Evolutionary conservation across 1,140 invertebrate species (phyloP).

Genomic region (Drosophila lacertosa): DNA sequence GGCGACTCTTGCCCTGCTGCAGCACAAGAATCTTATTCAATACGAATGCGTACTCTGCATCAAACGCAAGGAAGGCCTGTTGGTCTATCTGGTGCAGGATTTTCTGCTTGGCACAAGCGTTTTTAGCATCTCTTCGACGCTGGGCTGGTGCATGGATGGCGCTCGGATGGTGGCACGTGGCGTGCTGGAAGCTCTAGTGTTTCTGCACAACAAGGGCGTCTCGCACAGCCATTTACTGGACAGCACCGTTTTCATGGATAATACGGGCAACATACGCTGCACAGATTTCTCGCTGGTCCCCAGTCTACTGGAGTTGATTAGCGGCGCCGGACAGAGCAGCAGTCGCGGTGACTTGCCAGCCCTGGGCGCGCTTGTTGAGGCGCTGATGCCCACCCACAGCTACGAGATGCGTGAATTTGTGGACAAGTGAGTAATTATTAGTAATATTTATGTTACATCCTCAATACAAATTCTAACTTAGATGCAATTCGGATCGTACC

Average conservation of each 20-base stretch:
- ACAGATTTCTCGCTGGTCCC: slow-evolving; percentile 89
- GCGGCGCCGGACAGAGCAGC: slow-evolving; percentile 79
- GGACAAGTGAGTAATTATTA: slow-evolving; percentile 84
- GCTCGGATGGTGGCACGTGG: slow-evolving; percentile 86
- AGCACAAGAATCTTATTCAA: slow-evolving; percentile 89
- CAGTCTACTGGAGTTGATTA: slow-evolving; percentile 70
- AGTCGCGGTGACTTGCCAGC: slow-evolving; percentile 74
- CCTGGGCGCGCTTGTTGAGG: slow-evolving; percentile 71
- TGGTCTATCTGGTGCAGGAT: slow-evolving; percentile 88
- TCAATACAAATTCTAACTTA: slow-evolving; percentile 3
- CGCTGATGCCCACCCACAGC: slow-evolving; percentile 83
- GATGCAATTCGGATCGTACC: slow-evolving; percentile 81
- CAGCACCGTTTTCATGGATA: slow-evolving; percentile 88
- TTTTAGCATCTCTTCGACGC: slow-evolving; percentile 66
- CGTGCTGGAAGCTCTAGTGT: slow-evolving; percentile 88
- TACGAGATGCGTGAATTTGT: slow-evolving; percentile 89
- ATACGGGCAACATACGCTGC: slow-evolving; percentile 86
- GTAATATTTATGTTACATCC: not conserved
- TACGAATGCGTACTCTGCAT: slow-evolving; percentile 89
- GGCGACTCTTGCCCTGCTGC: slow-evolving; percentile 87
- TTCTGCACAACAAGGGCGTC: slow-evolving; percentile 91
- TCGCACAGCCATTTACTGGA: slow-evolving; percentile 90
- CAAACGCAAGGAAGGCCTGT: slow-evolving; percentile 86
- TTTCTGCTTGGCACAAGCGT: slow-evolving; percentile 86
- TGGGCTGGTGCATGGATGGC: slow-evolving; percentile 83